Evolutionary conservation across 2,888 invertebrate genomes (phyloP), one percentile per base, ranked within the genome.

Genomic region (Ecdyonurus torrentis): DNA sequence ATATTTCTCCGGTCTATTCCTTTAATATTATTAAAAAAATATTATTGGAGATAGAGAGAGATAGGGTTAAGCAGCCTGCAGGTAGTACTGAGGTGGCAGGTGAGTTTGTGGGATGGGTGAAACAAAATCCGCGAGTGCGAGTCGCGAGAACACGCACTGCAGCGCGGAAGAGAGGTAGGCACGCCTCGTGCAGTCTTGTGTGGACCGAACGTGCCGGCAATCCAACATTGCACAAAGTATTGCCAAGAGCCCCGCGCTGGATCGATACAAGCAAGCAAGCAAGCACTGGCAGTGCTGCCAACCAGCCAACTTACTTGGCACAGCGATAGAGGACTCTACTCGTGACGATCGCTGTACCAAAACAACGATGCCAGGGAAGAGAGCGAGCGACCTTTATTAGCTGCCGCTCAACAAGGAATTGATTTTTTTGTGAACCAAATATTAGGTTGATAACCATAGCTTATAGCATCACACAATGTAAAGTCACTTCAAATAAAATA

Each of bases 251-350:
- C n/a, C n/a, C n/a, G n/a, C 37, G 37, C 37, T 10, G 15, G 37
- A 37, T 37, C 37, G 37, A 37, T 37, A 37, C 37, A 37, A n/a
- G n/a, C n/a, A n/a, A n/a, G n/a, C n/a, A n/a, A n/a, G n/a, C 37
- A 15, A 63, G 37, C 62, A 58, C 60, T 60, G 25, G 37, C 64
- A 61, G 19, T 59, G 63, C 64, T 58, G 66, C 59, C 63, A 64
- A 53, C 50, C 60, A 63, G 61, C 63, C 23, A 37, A 58, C 65
- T 60, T 62, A 61, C 60, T 60, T 62, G 64, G 61, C 64, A 62
- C 62, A 61, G 60, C 23, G 37, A 5, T 37, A 37, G 37, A 37
- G 37, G 37, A 5, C 37, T 10, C 37, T 37, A 37, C 37, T 37
- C 7, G 37, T 37, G 15, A 5, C 37, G 15, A n/a, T n/a, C 37